Evolutionary conservation across 2,888 invertebrate genomes (phyloP).

Genomic region (Agrochola lota): DNA sequence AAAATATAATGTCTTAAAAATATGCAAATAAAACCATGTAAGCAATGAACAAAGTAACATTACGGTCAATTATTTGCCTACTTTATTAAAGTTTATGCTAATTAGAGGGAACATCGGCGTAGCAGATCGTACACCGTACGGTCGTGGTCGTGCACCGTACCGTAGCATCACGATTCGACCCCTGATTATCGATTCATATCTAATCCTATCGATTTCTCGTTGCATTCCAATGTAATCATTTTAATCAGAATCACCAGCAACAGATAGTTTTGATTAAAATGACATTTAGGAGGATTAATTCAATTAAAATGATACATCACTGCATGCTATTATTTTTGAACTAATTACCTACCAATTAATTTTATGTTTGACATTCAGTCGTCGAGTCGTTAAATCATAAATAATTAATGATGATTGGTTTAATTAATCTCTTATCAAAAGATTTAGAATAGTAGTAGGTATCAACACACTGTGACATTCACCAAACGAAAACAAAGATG

Average conservation of each 20-base stretch:
- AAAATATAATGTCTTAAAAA: neutral
- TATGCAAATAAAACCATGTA: neutral
- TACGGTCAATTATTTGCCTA: neutral
- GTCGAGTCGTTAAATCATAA: neutral
- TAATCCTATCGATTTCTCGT: constrained; percentile 34
- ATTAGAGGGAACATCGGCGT: constrained; percentile 21
- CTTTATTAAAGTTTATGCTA: constrained; percentile 21
- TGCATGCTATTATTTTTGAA: neutral
- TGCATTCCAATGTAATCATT: constrained; percentile 35
- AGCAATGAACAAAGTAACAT: constrained; percentile 1
- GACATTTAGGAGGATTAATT: neutral
- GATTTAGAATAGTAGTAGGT: neutral
- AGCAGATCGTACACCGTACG: constrained; percentile 33
- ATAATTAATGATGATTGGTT: constrained; percentile 5
- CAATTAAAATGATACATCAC: neutral
- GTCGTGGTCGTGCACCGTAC: too few relatives aligned
- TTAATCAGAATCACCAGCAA: neutral
- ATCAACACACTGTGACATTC: neutral
- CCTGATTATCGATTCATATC: constrained; percentile 33
- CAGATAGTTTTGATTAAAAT: constrained; percentile 15
- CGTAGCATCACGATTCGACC: constrained; percentile 44
- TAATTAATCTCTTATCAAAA: constrained; percentile 6
- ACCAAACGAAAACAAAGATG: neutral
- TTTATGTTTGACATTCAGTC: constrained; percentile 8
- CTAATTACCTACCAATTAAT: constrained; percentile 13